Conservation (phyloP, 2,113 vertebrate genomes). For the Plestiodon gilberti region DNA sequence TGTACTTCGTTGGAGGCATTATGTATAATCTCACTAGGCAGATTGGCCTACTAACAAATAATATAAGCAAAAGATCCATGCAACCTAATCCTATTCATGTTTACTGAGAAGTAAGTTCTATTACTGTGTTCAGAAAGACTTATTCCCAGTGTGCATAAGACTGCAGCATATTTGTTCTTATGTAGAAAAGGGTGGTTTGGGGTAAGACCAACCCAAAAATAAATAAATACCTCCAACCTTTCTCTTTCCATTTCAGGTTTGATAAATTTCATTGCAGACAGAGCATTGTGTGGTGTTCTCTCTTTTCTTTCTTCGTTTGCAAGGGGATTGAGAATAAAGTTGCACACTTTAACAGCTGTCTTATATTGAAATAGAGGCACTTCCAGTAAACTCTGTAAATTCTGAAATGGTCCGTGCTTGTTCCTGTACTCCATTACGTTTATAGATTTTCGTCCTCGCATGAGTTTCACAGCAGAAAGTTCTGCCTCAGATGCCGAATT, state of each 20-base stretch:
- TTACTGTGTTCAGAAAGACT: not conserved
- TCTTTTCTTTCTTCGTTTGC: slow-evolving; percentile 62
- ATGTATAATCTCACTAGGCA: not conserved
- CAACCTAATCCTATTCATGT: not conserved
- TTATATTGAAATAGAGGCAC: slow-evolving; percentile 80
- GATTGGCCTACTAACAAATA: not conserved
- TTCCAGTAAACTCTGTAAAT: slow-evolving; percentile 75
- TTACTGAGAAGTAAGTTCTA: not conserved
- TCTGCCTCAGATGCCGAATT: slow-evolving; percentile 74
- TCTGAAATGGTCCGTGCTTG: slow-evolving; percentile 75
- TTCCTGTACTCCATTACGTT: slow-evolving; percentile 73
- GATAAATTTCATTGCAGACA: slow-evolving; percentile 70
- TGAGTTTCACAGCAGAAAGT: slow-evolving; percentile 71
- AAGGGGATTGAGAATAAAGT: slow-evolving; percentile 75
- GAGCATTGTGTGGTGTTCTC: slow-evolving; percentile 56
- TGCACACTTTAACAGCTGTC: slow-evolving; percentile 73
- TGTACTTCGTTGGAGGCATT: not conserved
- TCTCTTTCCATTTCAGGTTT: slow-evolving; percentile 75
- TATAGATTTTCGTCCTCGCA: slow-evolving; percentile 76
- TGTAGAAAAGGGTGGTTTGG: not conserved
- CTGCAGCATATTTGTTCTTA: not conserved
- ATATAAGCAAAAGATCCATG: not conserved
- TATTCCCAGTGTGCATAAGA: not conserved
- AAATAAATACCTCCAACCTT: slow-evolving; percentile 4
- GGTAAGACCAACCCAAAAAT: not conserved